A percentile compares a stretch with the other conserved stretches of the same genome.
Evolutionary conservation across 2,113 vertebrate species (phyloP).

Genomic region (Microcebus murinus): DNA sequence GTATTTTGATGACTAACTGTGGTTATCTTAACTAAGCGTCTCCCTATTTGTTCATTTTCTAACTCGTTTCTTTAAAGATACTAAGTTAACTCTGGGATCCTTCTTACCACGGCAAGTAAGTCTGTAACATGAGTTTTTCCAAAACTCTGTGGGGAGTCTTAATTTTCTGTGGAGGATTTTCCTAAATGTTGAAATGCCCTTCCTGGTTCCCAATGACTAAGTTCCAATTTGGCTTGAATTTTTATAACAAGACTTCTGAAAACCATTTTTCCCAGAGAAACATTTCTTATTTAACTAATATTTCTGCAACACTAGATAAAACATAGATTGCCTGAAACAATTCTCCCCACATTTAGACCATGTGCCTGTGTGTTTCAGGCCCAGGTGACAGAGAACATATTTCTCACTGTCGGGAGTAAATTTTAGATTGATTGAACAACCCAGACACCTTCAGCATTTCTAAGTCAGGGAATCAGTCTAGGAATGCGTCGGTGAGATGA

Average conservation of each 20-base stretch:
- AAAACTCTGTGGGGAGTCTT: conserved; percentile 53
- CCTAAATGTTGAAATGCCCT: conserved; percentile 74
- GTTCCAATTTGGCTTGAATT: conserved; percentile 47
- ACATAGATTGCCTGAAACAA: not conserved
- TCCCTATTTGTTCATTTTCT: conserved; percentile 64
- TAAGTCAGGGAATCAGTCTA: conserved; percentile 3
- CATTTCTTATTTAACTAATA: conserved; percentile 5
- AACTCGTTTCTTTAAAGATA: conserved; percentile 66
- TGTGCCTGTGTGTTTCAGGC: not conserved
- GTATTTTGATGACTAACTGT: conserved; percentile 84
- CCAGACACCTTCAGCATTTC: conserved; percentile 3
- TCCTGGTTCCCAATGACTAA: conserved; percentile 62
- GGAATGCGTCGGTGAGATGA: conserved; percentile 26
- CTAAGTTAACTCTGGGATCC: conserved; percentile 51
- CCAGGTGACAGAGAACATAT: not conserved
- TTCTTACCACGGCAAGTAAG: conserved; percentile 52
- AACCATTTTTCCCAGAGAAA: conserved; percentile 60
- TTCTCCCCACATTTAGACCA: not conserved
- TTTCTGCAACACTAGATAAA: conserved; percentile 36
- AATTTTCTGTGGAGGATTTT: conserved; percentile 77
- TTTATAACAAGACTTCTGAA: conserved; percentile 51
- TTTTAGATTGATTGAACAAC: conserved; percentile 20
- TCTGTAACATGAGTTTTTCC: conserved; percentile 70
- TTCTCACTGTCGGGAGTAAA: conserved; percentile 1
- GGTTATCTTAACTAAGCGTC: conserved; percentile 76